Evolutionary conservation across 2,797 vertebrate species (phyloP).

Genomic region (Thripadectes ignobilis): DNA sequence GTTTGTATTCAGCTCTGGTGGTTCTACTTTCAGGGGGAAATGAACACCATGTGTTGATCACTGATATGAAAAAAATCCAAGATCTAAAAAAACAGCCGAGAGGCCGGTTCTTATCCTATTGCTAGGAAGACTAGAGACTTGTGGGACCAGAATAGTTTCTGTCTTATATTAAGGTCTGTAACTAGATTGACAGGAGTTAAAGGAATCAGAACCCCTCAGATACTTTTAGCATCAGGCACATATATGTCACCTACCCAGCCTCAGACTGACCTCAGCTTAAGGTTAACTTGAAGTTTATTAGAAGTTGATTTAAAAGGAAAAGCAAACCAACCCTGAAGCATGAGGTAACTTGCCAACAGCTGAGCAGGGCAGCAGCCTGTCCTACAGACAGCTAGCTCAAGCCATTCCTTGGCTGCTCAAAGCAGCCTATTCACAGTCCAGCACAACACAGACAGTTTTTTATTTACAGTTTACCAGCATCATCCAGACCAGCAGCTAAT

Average conservation of each 20-base stretch:
- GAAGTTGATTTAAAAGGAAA: constrained; percentile 17
- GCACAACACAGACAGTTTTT: background rate
- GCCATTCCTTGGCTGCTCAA: background rate
- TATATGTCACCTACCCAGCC: background rate
- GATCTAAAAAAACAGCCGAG: background rate
- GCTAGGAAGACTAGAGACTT: constrained; percentile 32
- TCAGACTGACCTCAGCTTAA: constrained; percentile 19
- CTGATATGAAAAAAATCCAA: background rate
- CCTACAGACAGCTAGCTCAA: background rate
- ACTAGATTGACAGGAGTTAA: background rate
- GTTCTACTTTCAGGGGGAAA: background rate
- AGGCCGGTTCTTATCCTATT: background rate
- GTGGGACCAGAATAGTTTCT: constrained; percentile 19
- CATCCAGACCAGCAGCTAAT: background rate
- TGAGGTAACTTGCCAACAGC: constrained; percentile 44
- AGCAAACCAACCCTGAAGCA: background rate
- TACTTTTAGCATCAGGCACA: background rate
- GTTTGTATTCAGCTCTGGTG: background rate
- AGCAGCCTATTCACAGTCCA: constrained; percentile 1
- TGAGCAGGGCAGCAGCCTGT: constrained; percentile 18
- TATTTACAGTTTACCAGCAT: constrained; percentile 35
- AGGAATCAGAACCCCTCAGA: background rate
- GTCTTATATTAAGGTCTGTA: background rate
- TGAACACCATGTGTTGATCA: background rate
- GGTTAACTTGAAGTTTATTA: constrained; percentile 23